Conservation (phyloP, 2,113 vertebrate species). For the Albula goreensis region DNA sequence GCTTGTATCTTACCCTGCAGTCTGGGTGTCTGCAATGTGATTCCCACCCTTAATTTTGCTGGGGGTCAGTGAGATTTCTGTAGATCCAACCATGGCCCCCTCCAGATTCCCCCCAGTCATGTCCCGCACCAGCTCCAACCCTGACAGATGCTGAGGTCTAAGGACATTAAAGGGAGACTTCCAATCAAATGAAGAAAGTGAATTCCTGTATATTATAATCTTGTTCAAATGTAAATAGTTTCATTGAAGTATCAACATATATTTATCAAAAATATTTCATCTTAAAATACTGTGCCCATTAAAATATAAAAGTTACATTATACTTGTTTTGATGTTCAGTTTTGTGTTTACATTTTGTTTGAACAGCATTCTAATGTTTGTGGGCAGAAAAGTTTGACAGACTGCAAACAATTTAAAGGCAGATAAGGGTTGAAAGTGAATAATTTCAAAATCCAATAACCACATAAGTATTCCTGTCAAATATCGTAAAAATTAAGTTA, state of each 20-base stretch:
- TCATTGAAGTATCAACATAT: constrained; percentile 36
- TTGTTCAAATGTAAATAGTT: background rate
- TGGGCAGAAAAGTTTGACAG: background rate
- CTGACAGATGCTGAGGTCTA: constrained; percentile 93
- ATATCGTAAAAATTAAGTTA: background rate
- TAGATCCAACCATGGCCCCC: constrained; percentile 85
- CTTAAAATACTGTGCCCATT: no score
- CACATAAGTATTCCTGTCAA: background rate
- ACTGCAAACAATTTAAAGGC: background rate
- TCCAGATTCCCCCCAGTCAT: constrained; percentile 85
- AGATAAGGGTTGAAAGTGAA: background rate
- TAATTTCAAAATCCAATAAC: background rate
- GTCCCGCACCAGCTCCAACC: constrained; percentile 84
- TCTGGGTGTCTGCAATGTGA: constrained; percentile 86
- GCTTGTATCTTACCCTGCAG: constrained; percentile 75
- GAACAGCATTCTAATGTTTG: background rate
- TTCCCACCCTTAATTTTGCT: constrained; percentile 85
- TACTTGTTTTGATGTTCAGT: background rate
- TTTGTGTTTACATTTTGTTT: background rate
- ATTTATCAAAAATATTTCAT: background rate
- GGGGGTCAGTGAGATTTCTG: constrained; percentile 82
- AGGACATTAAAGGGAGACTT: constrained; percentile 23
- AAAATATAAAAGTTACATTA: background rate
- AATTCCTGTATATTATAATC: background rate
- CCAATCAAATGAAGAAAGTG: constrained; percentile 46